phyloP scores from a whole-genome alignment of 2,113 vertebrate genomes.

The Anhinga anhinga region DNA sequence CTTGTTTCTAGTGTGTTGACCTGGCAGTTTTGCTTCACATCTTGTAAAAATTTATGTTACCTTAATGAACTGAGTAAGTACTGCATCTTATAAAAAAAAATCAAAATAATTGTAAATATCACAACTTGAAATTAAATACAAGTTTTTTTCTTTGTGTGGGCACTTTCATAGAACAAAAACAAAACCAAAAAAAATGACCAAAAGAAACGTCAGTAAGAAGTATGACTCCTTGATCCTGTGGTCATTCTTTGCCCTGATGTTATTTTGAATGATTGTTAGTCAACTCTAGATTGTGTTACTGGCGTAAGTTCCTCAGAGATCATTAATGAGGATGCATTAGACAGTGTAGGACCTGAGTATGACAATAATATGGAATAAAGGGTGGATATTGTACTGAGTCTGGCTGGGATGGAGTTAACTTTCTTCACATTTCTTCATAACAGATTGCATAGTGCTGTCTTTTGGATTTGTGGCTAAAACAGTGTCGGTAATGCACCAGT shows the following conservation, averaged over 20 bases:
- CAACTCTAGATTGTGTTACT: neutral
- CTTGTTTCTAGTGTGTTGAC: neutral
- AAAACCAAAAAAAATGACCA: neutral
- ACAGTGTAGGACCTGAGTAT: neutral
- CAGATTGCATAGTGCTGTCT: neutral
- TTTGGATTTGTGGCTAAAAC: neutral
- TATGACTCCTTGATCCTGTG: neutral
- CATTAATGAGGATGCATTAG: neutral
- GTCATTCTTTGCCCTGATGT: neutral
- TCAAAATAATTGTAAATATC: neutral
- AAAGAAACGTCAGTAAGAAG: neutral
- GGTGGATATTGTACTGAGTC: neutral
- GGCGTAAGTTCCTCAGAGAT: neutral
- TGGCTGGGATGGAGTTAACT: neutral
- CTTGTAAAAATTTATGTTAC: neutral
- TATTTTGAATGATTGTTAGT: neutral
- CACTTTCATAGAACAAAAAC: neutral
- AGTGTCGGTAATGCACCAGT: neutral
- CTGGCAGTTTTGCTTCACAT: neutral
- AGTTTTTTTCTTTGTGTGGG: neutral
- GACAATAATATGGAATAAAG: neutral
- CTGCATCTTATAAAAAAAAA: neutral
- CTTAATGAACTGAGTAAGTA: neutral
- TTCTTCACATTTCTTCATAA: neutral
- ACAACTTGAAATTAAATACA: neutral